A percentile compares a stretch with the other conserved stretches of the same genome.
These are phyloP conservation scores for Parambassis ranga DNA, from an alignment of 2,797 vertebrate genomes.

Conservation along the genomic window DNA sequence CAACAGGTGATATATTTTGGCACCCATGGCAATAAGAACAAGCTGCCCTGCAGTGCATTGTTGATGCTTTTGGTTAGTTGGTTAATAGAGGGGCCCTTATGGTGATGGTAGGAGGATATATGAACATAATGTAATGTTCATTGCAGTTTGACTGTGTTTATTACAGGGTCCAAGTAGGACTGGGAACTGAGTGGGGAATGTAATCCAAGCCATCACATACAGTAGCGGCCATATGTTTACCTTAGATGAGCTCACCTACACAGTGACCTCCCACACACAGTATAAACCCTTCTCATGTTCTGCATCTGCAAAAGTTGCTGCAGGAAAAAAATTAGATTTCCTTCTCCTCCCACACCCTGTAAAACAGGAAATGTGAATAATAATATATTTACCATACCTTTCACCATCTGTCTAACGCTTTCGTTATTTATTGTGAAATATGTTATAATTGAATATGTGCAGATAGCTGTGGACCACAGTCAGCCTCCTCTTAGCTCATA, in stretches of 20 bases:
- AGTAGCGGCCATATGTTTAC: slow-evolving; percentile 30
- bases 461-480: too few species aligned
- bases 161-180: not conserved
- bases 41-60: too few species aligned
- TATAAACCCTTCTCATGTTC: slow-evolving; percentile 39
- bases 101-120: too few species aligned
- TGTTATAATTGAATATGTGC: too few species aligned
- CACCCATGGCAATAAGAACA: not conserved
- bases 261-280: slow-evolving; percentile 40
- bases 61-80: too few species aligned
- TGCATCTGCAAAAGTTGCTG: slow-evolving; percentile 62
- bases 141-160: not conserved
- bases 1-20: not conserved
- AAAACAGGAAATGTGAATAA: slow-evolving; percentile 27
- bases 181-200: slow-evolving; percentile 1
- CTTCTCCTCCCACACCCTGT: slow-evolving; percentile 43
- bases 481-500: too few species aligned
- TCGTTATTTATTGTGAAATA: not conserved
- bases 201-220: slow-evolving; percentile 10
- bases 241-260: slow-evolving; percentile 55
- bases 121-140: not conserved
- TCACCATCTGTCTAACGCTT: not conserved
- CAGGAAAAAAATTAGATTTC: slow-evolving; percentile 44
- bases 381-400: not conserved
- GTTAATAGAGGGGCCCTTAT: too few species aligned